Evolutionary conservation across 2,888 invertebrate species (phyloP).

Genomic region (Homarus gammarus): DNA sequence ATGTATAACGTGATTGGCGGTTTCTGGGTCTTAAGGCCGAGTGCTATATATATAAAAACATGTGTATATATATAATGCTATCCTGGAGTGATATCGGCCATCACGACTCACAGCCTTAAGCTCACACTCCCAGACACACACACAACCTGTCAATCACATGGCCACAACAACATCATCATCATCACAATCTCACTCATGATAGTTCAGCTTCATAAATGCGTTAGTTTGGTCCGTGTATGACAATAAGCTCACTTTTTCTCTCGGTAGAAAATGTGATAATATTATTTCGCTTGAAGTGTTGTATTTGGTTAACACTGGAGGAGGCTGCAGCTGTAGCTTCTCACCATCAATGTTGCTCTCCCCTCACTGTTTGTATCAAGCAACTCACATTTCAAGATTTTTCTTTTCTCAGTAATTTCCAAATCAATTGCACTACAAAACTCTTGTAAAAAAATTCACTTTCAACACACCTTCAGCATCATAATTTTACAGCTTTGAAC

Average conservation of each 20-base stretch:
- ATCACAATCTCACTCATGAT: not conserved
- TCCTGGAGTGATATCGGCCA: not conserved
- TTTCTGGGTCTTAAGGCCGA: constrained; percentile 33
- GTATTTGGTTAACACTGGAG: constrained; percentile 27
- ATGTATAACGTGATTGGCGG: constrained; percentile 34
- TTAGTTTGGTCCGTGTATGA: constrained; percentile 12
- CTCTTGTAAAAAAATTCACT: not conserved
- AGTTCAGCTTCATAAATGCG: constrained; percentile 5
- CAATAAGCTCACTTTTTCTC: constrained; percentile 23
- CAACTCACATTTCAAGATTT: not conserved
- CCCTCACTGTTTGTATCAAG: not conserved
- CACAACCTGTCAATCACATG: constrained; percentile 30
- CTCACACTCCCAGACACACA: constrained; percentile 9
- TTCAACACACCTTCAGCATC: not conserved
- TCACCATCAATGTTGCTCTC: too few species aligned
- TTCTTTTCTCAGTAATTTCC: not conserved
- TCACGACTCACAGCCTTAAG: not conserved
- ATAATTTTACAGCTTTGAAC: not conserved
- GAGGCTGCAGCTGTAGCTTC: too few species aligned
- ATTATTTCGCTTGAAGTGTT: constrained; percentile 4
- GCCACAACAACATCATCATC: constrained; percentile 1
- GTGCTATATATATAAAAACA: not conserved
- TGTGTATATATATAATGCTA: too few species aligned
- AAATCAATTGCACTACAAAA: not conserved
- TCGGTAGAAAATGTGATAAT: not conserved